Evolutionary conservation across 2,113 vertebrate species (phyloP).

Genomic region (Apistogramma diplotaenia): DNA sequence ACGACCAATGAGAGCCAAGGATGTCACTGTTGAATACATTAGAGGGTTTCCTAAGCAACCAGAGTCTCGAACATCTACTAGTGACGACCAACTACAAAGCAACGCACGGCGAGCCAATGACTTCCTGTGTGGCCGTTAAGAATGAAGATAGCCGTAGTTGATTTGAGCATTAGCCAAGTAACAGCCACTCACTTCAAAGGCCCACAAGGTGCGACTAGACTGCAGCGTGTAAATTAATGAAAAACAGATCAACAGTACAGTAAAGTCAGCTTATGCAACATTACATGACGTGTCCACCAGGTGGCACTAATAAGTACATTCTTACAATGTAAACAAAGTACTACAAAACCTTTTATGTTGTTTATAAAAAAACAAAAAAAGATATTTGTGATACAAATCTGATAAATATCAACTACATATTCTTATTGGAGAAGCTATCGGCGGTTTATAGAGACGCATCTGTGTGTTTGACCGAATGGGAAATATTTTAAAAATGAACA

Average conservation of each 20-base stretch:
- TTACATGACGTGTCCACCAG: background rate
- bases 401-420: background rate
- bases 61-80: background rate
- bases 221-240: too few relatives aligned
- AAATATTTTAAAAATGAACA: background rate
- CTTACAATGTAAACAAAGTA: background rate
- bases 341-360: background rate
- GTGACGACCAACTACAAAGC: background rate
- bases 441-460: background rate
- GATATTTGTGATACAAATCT: background rate
- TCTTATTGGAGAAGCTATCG: background rate
- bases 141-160: background rate
- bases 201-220: background rate
- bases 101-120: background rate
- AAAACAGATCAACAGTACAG: background rate
- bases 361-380: background rate
- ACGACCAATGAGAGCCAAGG: background rate
- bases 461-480: background rate
- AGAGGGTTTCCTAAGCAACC: background rate
- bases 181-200: background rate
- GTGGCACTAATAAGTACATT: background rate
- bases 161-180: background rate
- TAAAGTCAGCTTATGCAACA: too few relatives aligned
- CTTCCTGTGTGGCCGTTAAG: background rate
- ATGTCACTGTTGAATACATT: background rate